A percentile compares a stretch with the other conserved stretches of the same genome.
Evolutionary conservation across 2,797 vertebrate genomes (phyloP).

Genomic region (Myripristis murdjan): DNA sequence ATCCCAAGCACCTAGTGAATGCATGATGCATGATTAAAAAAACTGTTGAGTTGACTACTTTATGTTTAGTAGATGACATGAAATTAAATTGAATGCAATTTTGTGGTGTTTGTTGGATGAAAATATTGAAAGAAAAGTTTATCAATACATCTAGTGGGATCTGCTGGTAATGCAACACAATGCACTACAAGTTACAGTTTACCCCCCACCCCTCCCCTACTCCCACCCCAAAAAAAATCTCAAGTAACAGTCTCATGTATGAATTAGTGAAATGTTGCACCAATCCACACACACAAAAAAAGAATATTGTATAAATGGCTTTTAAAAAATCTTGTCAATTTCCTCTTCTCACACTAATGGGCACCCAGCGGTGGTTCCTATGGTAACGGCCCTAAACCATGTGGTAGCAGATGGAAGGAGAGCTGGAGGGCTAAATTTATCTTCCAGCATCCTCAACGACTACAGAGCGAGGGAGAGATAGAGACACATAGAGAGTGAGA

Average conservation of each 20-base stretch:
- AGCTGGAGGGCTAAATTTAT: constrained; percentile 90
- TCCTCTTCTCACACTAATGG: constrained; percentile 83
- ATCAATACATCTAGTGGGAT: neutral
- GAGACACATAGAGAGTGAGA: constrained; percentile 5
- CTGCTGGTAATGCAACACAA: constrained; percentile 6
- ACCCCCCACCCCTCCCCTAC: no score
- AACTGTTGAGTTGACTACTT: no score
- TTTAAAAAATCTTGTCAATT: constrained; percentile 76
- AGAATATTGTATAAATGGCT: constrained; percentile 75
- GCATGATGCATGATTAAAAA: no score
- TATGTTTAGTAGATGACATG: no score
- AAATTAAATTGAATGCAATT: no score
- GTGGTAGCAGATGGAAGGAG: constrained; percentile 89
- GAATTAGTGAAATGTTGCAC: constrained; percentile 37
- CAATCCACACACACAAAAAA: constrained; percentile 45
- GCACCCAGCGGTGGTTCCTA: constrained; percentile 88
- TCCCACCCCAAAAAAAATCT: neutral
- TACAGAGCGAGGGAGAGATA: constrained; percentile 69
- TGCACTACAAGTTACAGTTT: neutral
- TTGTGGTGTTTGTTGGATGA: neutral
- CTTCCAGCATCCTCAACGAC: constrained; percentile 86
- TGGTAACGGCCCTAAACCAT: constrained; percentile 90
- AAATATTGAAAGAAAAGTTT: constrained; percentile 1
- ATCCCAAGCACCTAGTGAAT: no score
- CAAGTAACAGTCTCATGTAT: neutral